These are phyloP conservation scores for Herpetotheres cachinnans DNA, from an alignment of 2,113 vertebrate genomes.

Conservation along the genomic window DNA sequence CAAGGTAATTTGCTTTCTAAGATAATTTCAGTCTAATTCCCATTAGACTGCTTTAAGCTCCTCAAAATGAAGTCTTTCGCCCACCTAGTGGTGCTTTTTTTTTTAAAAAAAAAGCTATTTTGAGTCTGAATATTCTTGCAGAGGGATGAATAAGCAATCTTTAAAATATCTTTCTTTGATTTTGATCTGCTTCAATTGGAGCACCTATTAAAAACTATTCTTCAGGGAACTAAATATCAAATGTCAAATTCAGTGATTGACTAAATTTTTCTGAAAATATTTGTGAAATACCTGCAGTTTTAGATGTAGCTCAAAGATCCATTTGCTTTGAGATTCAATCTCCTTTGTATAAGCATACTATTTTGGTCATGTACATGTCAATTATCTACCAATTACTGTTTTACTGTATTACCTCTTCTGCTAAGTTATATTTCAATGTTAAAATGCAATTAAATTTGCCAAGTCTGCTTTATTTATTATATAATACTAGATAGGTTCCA, in stretches of 20 bases:
- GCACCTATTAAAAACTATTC: neutral
- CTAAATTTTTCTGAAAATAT: neutral
- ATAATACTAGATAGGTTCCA: neutral
- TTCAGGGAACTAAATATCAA: neutral
- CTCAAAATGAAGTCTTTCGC: neutral
- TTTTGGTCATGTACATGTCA: neutral
- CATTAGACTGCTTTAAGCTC: neutral
- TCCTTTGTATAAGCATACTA: neutral
- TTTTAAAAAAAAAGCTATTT: neutral
- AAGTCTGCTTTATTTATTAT: neutral
- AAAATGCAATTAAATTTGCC: neutral
- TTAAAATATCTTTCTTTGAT: neutral
- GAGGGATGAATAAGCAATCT: neutral
- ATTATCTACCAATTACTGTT: neutral
- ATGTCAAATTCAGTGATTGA: neutral
- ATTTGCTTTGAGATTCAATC: neutral
- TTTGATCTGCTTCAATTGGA: neutral
- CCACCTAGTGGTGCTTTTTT: neutral
- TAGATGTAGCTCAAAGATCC: neutral
- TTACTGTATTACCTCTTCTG: neutral
- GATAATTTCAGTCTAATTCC: neutral
- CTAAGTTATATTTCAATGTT: neutral
- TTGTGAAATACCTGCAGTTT: neutral
- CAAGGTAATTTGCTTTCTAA: neutral
- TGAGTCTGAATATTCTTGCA: neutral